Conservation (phyloP, 2,797 vertebrate species). For the Adelosebastes latens region DNA sequence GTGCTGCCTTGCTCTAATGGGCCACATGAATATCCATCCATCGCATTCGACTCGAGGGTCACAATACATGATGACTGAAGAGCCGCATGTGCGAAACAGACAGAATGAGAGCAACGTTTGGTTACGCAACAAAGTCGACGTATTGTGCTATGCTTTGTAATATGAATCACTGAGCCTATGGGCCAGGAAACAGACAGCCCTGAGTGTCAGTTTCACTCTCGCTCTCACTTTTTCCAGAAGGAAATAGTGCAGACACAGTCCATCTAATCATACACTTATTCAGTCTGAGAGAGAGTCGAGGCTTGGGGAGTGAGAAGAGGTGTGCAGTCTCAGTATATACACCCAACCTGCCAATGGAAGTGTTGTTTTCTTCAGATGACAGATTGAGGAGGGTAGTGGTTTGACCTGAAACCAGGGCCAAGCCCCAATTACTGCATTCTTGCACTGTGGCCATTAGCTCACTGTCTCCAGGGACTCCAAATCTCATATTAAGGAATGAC, state of each 20-base stretch:
- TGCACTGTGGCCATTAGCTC: constrained; percentile 83
- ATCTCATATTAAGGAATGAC: constrained; percentile 76
- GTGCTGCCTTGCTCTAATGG: constrained; percentile 14
- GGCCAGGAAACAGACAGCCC: constrained; percentile 71
- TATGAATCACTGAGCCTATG: constrained; percentile 55
- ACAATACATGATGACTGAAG: constrained; percentile 49
- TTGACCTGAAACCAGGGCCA: constrained; percentile 67
- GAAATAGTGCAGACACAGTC: constrained; percentile 69
- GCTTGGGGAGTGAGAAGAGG: constrained; percentile 41
- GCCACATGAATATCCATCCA: constrained; percentile 34
- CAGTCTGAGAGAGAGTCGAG: constrained; percentile 47
- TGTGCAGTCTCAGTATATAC: constrained; percentile 54
- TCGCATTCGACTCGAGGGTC: constrained; percentile 39
- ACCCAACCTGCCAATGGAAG: constrained; percentile 56
- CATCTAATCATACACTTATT: constrained; percentile 64
- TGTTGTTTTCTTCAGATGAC: constrained; percentile 63
- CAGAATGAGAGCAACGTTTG: constrained; percentile 66
- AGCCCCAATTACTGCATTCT: constrained; percentile 71
- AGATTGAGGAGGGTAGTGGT: constrained; percentile 61
- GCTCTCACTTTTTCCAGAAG: constrained; percentile 75
- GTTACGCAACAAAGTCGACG: constrained; percentile 61
- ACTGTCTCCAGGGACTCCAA: constrained; percentile 79
- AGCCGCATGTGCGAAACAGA: constrained; percentile 55
- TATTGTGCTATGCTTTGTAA: constrained; percentile 68
- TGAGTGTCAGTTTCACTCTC: constrained; percentile 67